phyloP scores from a whole-genome alignment of 2,113 vertebrate genomes.

The Amazona guildingii region DNA sequence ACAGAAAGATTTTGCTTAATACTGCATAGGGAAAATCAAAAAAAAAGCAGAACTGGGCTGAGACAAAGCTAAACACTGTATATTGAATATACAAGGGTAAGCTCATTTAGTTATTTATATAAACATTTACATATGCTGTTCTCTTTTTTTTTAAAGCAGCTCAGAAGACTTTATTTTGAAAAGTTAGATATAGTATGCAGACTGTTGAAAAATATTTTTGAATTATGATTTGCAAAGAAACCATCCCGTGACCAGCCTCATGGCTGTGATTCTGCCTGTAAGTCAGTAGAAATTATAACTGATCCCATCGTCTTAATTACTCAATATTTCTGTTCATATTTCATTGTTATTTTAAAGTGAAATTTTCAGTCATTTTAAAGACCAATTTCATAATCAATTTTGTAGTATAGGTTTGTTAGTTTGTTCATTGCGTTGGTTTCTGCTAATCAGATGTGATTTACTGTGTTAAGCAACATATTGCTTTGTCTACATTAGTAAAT shows the following conservation, averaged over 20 bases:
- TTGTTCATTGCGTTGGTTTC: background rate
- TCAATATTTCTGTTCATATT: background rate
- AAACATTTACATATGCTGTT: background rate
- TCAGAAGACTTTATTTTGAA: background rate
- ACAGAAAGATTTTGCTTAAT: background rate
- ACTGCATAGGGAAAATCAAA: background rate
- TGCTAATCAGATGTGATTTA: background rate
- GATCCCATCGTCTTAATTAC: background rate
- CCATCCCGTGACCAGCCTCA: rapidly evolving
- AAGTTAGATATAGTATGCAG: background rate
- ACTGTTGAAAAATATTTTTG: background rate
- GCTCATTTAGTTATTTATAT: background rate
- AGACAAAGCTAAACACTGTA: background rate
- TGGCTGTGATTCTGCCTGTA: background rate
- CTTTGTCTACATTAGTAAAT: background rate
- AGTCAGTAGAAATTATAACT: background rate
- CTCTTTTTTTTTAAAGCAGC: background rate
- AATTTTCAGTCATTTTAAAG: background rate
- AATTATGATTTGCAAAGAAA: background rate
- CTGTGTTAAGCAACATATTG: background rate
- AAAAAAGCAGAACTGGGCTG: background rate
- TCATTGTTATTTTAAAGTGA: background rate
- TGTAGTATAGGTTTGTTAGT: background rate
- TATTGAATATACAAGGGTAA: background rate
- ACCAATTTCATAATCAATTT: background rate